Evolutionary conservation across 1,140 invertebrate species (phyloP).

Genomic region (Aphidius gifuensis): DNA sequence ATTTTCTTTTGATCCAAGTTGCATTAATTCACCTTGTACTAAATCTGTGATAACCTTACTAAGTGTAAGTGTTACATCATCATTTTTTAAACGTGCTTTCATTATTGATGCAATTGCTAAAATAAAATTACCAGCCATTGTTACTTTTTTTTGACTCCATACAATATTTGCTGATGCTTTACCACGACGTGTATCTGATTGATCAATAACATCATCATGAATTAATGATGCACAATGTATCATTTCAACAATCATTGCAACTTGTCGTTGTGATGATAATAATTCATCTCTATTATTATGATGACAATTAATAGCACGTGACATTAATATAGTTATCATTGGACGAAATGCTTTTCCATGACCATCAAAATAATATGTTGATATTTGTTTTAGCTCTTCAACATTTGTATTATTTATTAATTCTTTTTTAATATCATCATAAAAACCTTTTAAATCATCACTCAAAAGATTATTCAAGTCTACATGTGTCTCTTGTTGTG

Average conservation of each 20-base stretch:
- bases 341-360: conserved; percentile 93
- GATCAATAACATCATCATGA: conserved; percentile 99
- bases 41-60: conserved; percentile 91
- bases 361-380: conserved; percentile 94
- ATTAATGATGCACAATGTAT: conserved; percentile 97
- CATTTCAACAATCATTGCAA: conserved; percentile 98
- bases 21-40: conserved; percentile 98
- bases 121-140: conserved; percentile 97
- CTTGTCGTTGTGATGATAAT: conserved; percentile 75
- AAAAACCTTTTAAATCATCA: background rate
- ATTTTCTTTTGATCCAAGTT: conserved; percentile 92
- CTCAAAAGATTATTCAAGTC: too few species aligned
- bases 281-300: conserved; percentile 73
- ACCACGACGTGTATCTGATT: conserved; percentile 88
- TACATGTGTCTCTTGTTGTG: too few species aligned
- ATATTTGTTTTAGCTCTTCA: conserved; percentile 78
- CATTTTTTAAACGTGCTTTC: conserved; percentile 84
- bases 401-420: conserved; percentile 73
- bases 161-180: conserved; percentile 92
- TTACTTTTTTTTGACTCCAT: conserved; percentile 97
- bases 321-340: conserved; percentile 87
- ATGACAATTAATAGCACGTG: conserved; percentile 87
- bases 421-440: conserved; percentile 60
- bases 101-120: conserved; percentile 90
- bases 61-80: conserved; percentile 88